phyloP scores from a whole-genome alignment of 2,113 vertebrate genomes.

The Cacatua alba region DNA sequence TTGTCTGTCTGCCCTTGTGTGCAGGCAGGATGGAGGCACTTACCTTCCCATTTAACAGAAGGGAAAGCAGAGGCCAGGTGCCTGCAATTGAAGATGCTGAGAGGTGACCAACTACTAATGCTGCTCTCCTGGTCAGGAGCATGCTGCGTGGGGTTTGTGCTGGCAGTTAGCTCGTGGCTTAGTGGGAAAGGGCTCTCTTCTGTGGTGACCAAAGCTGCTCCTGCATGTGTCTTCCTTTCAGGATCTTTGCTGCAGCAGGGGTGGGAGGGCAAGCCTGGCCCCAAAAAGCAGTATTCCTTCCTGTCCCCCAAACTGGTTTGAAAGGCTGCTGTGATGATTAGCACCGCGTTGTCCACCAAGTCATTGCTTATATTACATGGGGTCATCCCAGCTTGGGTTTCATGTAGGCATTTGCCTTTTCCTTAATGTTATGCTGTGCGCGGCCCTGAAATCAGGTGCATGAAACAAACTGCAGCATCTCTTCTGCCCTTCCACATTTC shows the following conservation, averaged over 20 bases:
- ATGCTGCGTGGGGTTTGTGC: rapidly evolving
- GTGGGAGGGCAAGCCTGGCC: background rate
- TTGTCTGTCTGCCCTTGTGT: background rate
- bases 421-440: background rate
- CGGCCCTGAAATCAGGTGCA: rapidly evolving
- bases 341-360: background rate
- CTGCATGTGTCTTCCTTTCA: rapidly evolving
- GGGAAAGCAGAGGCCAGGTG: background rate
- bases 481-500: background rate
- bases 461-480: background rate
- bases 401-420: rapidly evolving
- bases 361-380: background rate
- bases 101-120: background rate
- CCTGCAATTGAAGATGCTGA: background rate
- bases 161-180: background rate
- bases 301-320: background rate
- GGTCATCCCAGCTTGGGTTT: background rate
- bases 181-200: background rate
- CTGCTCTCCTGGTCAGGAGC: background rate
- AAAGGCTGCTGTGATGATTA: background rate
- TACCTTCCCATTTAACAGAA: background rate
- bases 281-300: background rate
- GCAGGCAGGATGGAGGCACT: background rate
- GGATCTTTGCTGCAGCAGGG: background rate
- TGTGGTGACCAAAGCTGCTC: background rate